These are phyloP conservation scores for Epirrita christyi DNA, from an alignment of 2,888 invertebrate genomes.

Conservation along the genomic window DNA sequence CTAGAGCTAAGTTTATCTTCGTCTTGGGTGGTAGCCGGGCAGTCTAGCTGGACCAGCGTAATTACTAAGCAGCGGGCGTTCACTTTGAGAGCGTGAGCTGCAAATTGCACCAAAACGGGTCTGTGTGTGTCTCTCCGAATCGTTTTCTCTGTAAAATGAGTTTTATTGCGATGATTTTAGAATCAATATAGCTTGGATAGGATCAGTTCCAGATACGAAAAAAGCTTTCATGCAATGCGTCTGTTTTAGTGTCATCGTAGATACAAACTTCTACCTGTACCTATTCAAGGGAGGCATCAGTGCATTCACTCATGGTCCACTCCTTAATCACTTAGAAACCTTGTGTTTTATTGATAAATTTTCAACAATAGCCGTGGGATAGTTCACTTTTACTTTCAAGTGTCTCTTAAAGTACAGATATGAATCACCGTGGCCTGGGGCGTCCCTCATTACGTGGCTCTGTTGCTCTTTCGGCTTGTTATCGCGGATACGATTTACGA, in stretches of 20 bases:
- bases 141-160: background rate
- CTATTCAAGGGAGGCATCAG: too few relatives aligned
- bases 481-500: constrained; percentile 39
- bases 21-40: constrained; percentile 67
- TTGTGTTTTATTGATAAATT: too few relatives aligned
- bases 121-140: constrained; percentile 6
- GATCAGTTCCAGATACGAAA: too few relatives aligned
- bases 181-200: background rate
- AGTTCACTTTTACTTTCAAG: constrained; percentile 36
- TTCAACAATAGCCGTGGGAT: constrained; percentile 27
- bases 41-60: constrained; percentile 57
- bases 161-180: background rate
- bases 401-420: constrained; percentile 43
- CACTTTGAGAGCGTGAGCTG: constrained; percentile 45
- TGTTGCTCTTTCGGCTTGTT: constrained; percentile 42
- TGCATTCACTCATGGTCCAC: too few relatives aligned
- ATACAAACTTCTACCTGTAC: too few relatives aligned
- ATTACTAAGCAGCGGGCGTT: constrained; percentile 53
- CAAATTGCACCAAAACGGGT: constrained; percentile 37
- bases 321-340: constrained; percentile 36
- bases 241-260: too few relatives aligned
- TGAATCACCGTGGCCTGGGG: constrained; percentile 53
- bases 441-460: constrained; percentile 45
- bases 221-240: too few relatives aligned
- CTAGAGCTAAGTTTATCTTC: constrained; percentile 33